These are phyloP conservation scores for Pseudomyrmex gracilis DNA, from an alignment of 1,140 invertebrate genomes.

Conservation along the genomic window DNA sequence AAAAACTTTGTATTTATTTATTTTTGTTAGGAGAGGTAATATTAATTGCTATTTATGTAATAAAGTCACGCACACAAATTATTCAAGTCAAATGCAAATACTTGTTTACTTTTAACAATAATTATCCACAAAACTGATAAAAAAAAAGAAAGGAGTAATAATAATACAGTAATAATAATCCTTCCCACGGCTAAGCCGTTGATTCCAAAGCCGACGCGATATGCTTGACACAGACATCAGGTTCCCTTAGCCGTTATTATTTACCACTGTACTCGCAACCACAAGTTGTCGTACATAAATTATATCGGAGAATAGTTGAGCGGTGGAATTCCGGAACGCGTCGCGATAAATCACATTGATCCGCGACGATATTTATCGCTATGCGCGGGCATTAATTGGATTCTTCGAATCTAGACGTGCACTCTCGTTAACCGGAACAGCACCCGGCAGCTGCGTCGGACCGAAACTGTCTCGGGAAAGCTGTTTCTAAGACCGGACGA, in stretches of 20 bases:
- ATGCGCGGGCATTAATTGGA: conserved; percentile 46
- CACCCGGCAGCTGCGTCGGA: conserved; percentile 38
- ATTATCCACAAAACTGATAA: no score
- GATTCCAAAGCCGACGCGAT: conserved; percentile 8
- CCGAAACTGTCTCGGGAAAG: conserved; percentile 43
- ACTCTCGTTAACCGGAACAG: conserved; percentile 47
- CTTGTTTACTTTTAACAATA: no score
- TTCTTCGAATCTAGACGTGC: conserved; percentile 48
- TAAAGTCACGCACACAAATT: no score
- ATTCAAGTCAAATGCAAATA: no score
- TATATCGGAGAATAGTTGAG: not conserved
- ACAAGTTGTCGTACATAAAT: conserved; percentile 28
- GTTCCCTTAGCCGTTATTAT: not conserved
- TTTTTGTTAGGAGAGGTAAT: no score
- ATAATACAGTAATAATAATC: no score
- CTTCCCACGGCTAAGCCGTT: not conserved
- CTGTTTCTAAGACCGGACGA: conserved; percentile 51
- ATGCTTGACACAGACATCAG: not conserved
- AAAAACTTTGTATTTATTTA: no score
- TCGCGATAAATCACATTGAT: conserved; percentile 51
- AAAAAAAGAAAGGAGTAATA: no score
- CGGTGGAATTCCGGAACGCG: conserved; percentile 11
- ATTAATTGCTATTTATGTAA: no score
- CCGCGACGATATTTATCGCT: conserved; percentile 49
- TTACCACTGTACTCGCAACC: not conserved